A percentile compares a stretch with the other conserved stretches of the same genome.
Evolutionary conservation across 2,113 vertebrate species (phyloP).

Genomic region (Sialia sialis): DNA sequence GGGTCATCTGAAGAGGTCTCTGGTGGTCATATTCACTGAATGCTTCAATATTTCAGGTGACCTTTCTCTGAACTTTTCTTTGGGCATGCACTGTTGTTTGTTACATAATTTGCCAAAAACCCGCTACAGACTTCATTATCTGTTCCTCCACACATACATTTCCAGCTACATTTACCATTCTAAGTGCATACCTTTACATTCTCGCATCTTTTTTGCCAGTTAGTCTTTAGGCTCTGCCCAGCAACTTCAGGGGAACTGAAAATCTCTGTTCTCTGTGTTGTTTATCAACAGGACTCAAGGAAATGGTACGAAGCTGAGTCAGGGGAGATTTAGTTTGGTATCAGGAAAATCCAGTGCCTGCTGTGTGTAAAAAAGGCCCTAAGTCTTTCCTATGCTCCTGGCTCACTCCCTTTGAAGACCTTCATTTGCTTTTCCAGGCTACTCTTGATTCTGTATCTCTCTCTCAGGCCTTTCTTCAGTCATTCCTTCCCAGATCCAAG

Average conservation of each 20-base stretch:
- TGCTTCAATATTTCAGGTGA: not conserved
- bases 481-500: not conserved
- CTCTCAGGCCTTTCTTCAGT: not conserved
- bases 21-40: not conserved
- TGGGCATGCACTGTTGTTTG: not conserved
- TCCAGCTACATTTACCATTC: not conserved
- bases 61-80: not conserved
- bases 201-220: not conserved
- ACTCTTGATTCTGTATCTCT: not conserved
- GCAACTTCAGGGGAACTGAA: not conserved
- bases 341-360: not conserved
- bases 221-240: not conserved
- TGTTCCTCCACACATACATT: not conserved
- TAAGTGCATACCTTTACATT: not conserved
- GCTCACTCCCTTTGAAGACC: not conserved
- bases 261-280: not conserved
- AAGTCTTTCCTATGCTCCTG: rapidly evolving
- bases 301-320: not conserved
- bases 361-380: not conserved
- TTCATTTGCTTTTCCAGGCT: not conserved
- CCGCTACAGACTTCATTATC: not conserved
- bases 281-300: not conserved
- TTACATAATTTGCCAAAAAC: not conserved
- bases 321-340: not conserved
- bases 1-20: not conserved